Evolutionary conservation across 2,888 invertebrate genomes (phyloP), one percentile per base, ranked within the genome.

Genomic region (Serrognathus titanus): DNA sequence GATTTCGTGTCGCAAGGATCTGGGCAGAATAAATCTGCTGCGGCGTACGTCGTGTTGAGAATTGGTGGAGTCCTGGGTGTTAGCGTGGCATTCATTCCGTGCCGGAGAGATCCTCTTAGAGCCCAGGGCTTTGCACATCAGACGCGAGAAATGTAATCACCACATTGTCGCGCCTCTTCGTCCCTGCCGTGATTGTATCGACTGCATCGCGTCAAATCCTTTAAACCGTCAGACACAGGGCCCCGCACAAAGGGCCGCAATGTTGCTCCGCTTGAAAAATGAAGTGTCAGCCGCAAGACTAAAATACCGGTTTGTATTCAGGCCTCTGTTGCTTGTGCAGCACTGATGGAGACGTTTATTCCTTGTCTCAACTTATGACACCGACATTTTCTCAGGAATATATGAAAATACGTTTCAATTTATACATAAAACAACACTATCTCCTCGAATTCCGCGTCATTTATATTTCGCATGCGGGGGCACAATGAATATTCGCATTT

Each of bases 81-180:
- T 59, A 60, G 63, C 60, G 63, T 62, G 62, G 66, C 65, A 68
- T 70, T 69, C 69, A 67, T 64, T 68, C 59, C 60, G 62, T 55
- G 58, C 64, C 57, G 57, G 41, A 64, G 58, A 69, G 69, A 72
- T 72, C 70, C 70, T 68, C 64, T 65, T 61, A 68, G 67, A 71
- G 65, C 71, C 61, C 20, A 13, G 47, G 66, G 71, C 71, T 72
- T 71, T 70, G 63, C 71, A 69, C 71, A 70, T 72, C 71, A 70
- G 67, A 66, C 69, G 66, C 58, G 62, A 63, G 64, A 67, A 70
- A 69, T 66, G 69, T 72, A 72, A 72, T 72, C 71, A 66, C 70
- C 69, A 58, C 69, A 71, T 71, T 70, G 71, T 71, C 69, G 68
- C 54, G 40, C 46, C 49, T 38, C 43, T 43, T 54, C 66, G 41